These are phyloP conservation scores for Cheilosia vulpina DNA, from an alignment of 2,888 invertebrate species.

Conservation along the genomic window DNA sequence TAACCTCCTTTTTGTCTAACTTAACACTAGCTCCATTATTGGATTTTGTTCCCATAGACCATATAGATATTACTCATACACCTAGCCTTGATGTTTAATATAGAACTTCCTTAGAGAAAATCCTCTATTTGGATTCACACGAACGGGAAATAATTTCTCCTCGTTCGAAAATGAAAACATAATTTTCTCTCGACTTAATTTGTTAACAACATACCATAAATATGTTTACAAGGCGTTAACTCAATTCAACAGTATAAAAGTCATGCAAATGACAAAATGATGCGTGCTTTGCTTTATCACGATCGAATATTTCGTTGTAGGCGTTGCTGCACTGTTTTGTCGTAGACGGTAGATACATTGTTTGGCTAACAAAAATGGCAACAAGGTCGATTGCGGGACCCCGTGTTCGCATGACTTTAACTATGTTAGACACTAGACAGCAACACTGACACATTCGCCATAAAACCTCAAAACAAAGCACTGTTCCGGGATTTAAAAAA, in stretches of 20 bases:
- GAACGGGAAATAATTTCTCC: constrained; percentile 13
- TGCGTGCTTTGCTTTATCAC: constrained; percentile 52
- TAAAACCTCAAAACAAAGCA: background rate
- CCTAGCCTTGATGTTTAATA: no score
- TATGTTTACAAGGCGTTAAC: constrained; percentile 57
- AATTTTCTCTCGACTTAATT: background rate
- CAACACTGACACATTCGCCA: background rate
- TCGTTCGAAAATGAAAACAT: background rate
- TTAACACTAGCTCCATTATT: no score
- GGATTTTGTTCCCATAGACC: no score
- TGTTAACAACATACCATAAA: constrained; percentile 40
- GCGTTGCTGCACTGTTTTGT: constrained; percentile 1
- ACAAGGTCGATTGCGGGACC: background rate
- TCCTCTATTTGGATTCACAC: constrained; percentile 1
- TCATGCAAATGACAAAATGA: constrained; percentile 12
- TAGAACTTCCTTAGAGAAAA: background rate
- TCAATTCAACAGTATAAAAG: constrained; percentile 6
- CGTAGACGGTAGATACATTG: background rate
- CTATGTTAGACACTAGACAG: no score
- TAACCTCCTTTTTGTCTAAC: no score
- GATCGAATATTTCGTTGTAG: constrained; percentile 12
- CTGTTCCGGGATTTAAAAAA: background rate
- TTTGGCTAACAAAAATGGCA: constrained; percentile 26
- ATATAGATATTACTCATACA: no score
- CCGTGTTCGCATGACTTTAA: background rate